Evolutionary conservation across 2,888 invertebrate species (phyloP), one percentile per base, ranked within the genome.

Genomic region (Serrognathus titanus): DNA sequence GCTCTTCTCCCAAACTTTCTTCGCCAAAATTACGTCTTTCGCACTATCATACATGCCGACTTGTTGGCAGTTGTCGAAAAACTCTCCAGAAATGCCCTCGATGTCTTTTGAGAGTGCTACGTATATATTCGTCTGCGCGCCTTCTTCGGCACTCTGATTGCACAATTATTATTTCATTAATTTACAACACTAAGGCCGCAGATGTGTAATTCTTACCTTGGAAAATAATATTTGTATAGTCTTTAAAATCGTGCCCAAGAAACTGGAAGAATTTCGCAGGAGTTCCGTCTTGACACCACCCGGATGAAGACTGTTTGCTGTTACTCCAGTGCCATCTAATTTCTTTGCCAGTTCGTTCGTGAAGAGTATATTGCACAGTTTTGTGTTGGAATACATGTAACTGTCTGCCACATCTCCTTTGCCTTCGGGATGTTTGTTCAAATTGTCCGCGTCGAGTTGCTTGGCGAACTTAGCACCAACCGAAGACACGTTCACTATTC

Each of bases 1-100:
- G 36, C 92, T 91, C 57, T 89, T 81, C 69, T 90, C 89, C 95
- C 95, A 96, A 45, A 94, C 77, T 69, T 89, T 88, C 66, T 84
- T 85, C 7, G 88, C 91, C 51, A 85, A 85, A 0, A 82, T 83
- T 75, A 83, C 81, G 70, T 89, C 85, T 65, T 83, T 81, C 0
- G 82, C 85, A 0, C 81, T 79, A 0, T 75, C 70, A 1, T 84
- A 84, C 7, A 90, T 68, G 0, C 79, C 75, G 48, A 81, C 79
- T 68, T 88, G 85, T 70, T 81, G 82, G 71, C 92, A 93, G 70
- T 94, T 92, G 63, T 86, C 83, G 68, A 85, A 93, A 70, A 92
- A 92, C 78, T 89, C 88, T 43, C 93, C 93, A 20, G 79, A 83
- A 0, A 87, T 82, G 48, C 83, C 85, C 58, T 83, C 82, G n/a